These are phyloP conservation scores for Haplochromis burtoni DNA, from an alignment of 2,113 vertebrate genomes.

Conservation along the genomic window DNA sequence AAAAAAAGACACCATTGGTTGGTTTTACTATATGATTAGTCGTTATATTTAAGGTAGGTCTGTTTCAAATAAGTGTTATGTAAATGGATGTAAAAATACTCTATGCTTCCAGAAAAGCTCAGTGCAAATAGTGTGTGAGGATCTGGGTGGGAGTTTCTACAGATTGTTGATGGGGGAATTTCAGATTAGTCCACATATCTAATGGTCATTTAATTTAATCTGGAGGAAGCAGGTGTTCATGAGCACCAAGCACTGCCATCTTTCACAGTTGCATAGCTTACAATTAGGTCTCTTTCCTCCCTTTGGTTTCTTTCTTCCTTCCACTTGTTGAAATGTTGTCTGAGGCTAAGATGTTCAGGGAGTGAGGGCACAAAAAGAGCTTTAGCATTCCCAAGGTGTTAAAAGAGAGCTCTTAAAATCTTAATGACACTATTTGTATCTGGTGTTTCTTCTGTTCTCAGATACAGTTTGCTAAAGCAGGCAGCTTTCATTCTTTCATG, in stretches of 20 bases:
- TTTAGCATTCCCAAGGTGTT: background rate
- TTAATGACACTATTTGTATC: background rate
- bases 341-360: background rate
- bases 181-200: conserved; percentile 23
- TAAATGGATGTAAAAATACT: background rate
- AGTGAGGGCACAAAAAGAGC: background rate
- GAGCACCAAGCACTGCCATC: conserved; percentile 16
- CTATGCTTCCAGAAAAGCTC: background rate
- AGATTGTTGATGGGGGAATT: background rate
- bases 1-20: background rate
- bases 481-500: background rate
- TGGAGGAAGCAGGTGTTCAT: conserved; percentile 53
- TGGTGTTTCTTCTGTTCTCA: background rate
- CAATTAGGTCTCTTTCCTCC: background rate
- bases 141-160: background rate
- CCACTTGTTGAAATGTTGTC: conserved; percentile 24
- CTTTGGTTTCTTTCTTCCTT: background rate
- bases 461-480: background rate
- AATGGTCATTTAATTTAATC: conserved; percentile 42
- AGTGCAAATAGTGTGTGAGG: background rate
- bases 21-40: background rate
- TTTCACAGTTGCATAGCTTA: conserved; percentile 10
- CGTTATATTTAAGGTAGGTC: background rate
- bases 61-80: background rate
- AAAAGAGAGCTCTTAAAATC: background rate